Evolutionary conservation across 37 sponge, comb jelly and placozoan species (phyloP).

Genomic region (Bolinopsis microptera): DNA sequence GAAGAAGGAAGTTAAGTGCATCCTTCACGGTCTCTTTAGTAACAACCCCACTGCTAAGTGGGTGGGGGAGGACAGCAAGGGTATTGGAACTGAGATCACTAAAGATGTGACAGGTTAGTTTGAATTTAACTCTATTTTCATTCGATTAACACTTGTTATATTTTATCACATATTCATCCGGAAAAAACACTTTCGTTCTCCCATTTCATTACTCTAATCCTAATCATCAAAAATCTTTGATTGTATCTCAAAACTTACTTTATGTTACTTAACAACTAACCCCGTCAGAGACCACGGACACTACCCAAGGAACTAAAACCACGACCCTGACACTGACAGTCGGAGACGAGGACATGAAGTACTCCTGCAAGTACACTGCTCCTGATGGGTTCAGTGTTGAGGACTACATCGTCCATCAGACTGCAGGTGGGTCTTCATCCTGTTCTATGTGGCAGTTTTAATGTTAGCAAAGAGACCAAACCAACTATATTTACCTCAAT

Average conservation of each 20-base stretch:
- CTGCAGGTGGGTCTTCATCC: not conserved
- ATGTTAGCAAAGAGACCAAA: no score
- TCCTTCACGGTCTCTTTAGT: not conserved
- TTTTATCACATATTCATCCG: no score
- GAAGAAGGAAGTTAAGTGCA: not conserved
- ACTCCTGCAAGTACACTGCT: constrained; percentile 29
- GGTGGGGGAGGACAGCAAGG: not conserved
- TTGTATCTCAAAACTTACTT: no score
- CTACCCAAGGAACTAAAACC: constrained; percentile 8
- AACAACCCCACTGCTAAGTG: not conserved
- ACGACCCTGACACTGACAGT: not conserved
- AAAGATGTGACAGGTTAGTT: not conserved
- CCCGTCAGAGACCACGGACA: not conserved
- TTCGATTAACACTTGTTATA: no score
- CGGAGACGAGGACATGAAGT: not conserved
- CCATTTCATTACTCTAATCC: no score
- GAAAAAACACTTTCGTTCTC: no score
- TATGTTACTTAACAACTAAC: no score
- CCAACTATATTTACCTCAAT: no score
- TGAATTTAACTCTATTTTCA: no score
- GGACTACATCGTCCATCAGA: not conserved
- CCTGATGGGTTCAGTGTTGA: constrained; percentile 34
- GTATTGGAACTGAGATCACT: not conserved
- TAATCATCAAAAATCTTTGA: no score
- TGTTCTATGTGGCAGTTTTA: no score